Evolutionary conservation across 2,888 invertebrate genomes (phyloP), one percentile per base, ranked within the genome.

Genomic region (Erannis defoliaria): DNA sequence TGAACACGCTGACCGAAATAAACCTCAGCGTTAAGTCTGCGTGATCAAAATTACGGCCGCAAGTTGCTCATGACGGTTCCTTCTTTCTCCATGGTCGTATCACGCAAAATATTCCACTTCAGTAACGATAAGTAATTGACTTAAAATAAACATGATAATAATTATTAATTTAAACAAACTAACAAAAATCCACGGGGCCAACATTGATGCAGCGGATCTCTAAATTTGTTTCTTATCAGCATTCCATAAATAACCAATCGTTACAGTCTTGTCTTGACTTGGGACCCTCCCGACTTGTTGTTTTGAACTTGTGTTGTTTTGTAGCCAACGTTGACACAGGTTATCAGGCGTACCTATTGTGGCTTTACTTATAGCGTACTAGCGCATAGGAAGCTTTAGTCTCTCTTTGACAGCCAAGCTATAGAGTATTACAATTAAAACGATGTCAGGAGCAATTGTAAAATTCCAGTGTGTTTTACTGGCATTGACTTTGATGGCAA

Each of bases 341-440:
- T 89, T 92, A 91, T 91, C 91, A 72, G 73, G 75, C 85, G 80
- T 89, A 88, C 90, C 89, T 90, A 87, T 84, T 88, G 82, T 82
- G 81, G 73, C 81, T 82, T 78, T 77, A 71, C 72, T 76, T 77
- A 69, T 65, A 73, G 67, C 76, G 70, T 71, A 75, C 79, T 74
- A n/a, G n/a, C 80, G 80, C 88, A 84, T 89, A 87, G 90, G 89
- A 89, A 89, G 83, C 81, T 75, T 76, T 83, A 88, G 89, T 89
- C 77, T 76, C 80, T 74, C 66, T 65, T 59, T 65, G 75, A 69
- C 76, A 74, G 76, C 67, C 76, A 75, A 70, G 73, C 75, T n/a
- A n/a, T n/a, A 75, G 77, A 26, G 75, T n/a, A n/a, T n/a, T n/a
- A 55, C 66, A 55, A 43, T 8, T 19, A 19, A 62, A 82, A 48